Conservation (phyloP, 2,888 invertebrate species). For the Nephrotoma flavescens region DNA sequence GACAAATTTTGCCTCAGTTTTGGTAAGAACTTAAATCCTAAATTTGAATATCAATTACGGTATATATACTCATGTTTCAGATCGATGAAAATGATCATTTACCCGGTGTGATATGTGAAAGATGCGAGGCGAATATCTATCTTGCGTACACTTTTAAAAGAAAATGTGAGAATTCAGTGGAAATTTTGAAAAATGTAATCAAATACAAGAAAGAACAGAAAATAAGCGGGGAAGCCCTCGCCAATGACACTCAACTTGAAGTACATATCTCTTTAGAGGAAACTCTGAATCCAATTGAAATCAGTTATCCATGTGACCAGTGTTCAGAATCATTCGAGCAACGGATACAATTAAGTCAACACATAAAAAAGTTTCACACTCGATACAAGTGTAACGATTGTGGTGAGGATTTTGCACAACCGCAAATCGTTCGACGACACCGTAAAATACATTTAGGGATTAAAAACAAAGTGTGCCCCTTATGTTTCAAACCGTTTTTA, state of each 20-base stretch:
- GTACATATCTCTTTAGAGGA: background rate
- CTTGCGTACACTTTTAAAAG: conserved; percentile 12
- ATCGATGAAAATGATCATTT: conserved; percentile 15
- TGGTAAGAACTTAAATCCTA: background rate
- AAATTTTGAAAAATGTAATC: conserved; percentile 9
- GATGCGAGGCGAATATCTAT: conserved; percentile 10
- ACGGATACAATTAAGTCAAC: conserved; percentile 22
- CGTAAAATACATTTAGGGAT: conserved; percentile 20
- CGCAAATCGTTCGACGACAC: conserved; percentile 31
- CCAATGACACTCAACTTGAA: too few relatives aligned
- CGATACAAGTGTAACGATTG: conserved; percentile 25
- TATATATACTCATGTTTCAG: background rate
- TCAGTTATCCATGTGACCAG: conserved; percentile 23
- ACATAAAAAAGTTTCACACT: conserved; percentile 9
- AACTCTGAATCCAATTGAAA: background rate
- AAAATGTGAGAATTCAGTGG: conserved; percentile 13
- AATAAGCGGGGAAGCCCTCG: too few relatives aligned
- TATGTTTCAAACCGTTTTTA: conserved; percentile 17
- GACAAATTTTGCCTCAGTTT: background rate
- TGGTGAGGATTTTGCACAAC: conserved; percentile 30
- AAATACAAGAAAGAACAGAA: background rate
- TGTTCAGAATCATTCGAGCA: conserved; percentile 29
- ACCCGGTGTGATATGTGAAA: conserved; percentile 12
- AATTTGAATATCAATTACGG: background rate
- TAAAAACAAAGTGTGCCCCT: conserved; percentile 17